A percentile compares a stretch with the other conserved stretches of the same genome.
phyloP scores from a whole-genome alignment of 1,140 invertebrate genomes.

The Homarus americanus region DNA sequence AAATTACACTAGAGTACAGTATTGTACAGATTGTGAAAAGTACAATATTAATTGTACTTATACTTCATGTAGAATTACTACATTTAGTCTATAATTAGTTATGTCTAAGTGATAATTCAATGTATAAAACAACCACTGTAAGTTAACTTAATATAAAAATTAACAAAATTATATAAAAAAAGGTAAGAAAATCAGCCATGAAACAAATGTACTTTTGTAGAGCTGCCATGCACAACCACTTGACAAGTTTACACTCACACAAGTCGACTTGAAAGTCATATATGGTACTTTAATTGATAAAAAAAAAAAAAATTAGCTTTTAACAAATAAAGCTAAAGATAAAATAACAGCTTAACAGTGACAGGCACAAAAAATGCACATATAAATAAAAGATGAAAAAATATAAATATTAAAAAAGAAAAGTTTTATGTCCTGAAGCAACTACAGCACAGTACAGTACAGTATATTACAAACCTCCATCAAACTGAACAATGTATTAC shows the following conservation, averaged over 20 bases:
- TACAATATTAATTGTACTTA: slow-evolving; percentile 39
- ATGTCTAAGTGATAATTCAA: not conserved
- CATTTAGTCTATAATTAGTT: not conserved
- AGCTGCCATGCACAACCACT: slow-evolving; percentile 38
- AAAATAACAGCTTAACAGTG: not conserved
- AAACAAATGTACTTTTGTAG: slow-evolving; percentile 21
- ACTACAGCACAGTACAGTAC: not conserved
- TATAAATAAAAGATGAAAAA: not conserved
- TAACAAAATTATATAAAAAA: not conserved
- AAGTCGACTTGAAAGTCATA: slow-evolving; percentile 12
- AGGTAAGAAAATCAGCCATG: slow-evolving; percentile 5
- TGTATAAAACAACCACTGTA: not conserved
- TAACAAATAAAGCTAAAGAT: not conserved
- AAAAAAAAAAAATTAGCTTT: not conserved
- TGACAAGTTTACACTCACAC: slow-evolving; percentile 10
- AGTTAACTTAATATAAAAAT: not conserved
- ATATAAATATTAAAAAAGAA: not conserved
- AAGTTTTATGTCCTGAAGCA: not conserved
- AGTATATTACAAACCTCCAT: not conserved
- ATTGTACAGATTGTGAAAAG: slow-evolving; percentile 15
- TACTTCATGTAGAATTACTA: not conserved
- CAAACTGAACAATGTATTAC: not conserved
- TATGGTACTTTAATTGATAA: slow-evolving; percentile 19
- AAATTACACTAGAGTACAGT: slow-evolving; percentile 18
- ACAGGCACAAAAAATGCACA: not conserved